phyloP scores from a whole-genome alignment of 2,113 vertebrate species.

The Trogon surrucura region DNA sequence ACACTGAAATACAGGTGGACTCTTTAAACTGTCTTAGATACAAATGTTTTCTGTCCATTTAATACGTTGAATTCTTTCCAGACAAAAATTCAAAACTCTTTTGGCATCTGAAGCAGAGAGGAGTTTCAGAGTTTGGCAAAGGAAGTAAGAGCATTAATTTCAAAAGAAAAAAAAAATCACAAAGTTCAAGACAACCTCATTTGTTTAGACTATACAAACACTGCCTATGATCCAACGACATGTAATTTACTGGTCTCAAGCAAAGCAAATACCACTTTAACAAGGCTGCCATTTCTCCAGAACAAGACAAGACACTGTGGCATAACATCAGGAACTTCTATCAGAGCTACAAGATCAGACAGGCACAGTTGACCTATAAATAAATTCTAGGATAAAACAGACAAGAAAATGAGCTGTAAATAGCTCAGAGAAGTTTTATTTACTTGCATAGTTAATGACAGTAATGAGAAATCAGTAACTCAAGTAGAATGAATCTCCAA shows the following conservation, averaged over 20 bases:
- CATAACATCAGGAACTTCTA: background rate
- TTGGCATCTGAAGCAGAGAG: constrained; percentile 68
- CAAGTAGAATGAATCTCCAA: background rate
- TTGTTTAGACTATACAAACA: constrained; percentile 72
- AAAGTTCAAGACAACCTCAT: constrained; percentile 47
- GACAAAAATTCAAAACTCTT: constrained; percentile 71
- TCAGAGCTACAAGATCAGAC: background rate
- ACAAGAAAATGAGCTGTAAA: background rate
- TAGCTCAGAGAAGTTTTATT: background rate
- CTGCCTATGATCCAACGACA: constrained; percentile 36
- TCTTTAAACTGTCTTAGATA: constrained; percentile 62
- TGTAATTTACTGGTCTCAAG: constrained; percentile 10
- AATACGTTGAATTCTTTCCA: constrained; percentile 66
- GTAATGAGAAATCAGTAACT: background rate
- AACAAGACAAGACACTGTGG: background rate
- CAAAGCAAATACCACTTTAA: constrained; percentile 31
- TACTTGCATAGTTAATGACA: background rate
- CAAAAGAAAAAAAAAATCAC: constrained; percentile 49
- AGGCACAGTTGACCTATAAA: background rate
- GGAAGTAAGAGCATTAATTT: constrained; percentile 69
- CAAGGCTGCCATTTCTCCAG: constrained; percentile 2
- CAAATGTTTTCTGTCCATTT: constrained; percentile 73
- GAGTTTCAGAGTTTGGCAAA: constrained; percentile 71
- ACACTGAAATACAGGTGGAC: constrained; percentile 72
- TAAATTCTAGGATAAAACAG: background rate